phyloP scores from a whole-genome alignment of 1,140 invertebrate species.

The Drosophila nebulosa region DNA sequence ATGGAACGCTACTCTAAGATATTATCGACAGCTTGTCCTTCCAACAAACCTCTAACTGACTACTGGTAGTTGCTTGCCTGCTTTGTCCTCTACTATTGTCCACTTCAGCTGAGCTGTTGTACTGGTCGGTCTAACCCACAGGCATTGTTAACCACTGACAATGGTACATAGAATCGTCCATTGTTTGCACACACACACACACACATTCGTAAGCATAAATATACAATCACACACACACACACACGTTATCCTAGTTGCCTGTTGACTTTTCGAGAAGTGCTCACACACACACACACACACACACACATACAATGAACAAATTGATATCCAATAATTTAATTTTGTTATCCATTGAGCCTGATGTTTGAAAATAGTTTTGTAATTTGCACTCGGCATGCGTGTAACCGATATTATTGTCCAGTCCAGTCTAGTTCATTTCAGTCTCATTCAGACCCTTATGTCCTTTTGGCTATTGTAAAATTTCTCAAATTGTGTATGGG shows the following conservation, averaged over 20 bases:
- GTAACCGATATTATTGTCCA: conserved; percentile 76
- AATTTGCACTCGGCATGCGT: conserved; percentile 76
- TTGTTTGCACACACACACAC: conserved; percentile 47
- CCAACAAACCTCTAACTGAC: conserved; percentile 55
- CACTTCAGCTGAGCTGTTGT: conserved; percentile 30
- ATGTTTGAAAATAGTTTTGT: conserved; percentile 78
- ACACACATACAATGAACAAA: conserved; percentile 66
- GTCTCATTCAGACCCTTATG: not conserved
- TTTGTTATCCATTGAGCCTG: conserved; percentile 72
- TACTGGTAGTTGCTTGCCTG: conserved; percentile 15
- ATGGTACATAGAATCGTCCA: conserved; percentile 50
- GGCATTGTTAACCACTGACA: conserved; percentile 70
- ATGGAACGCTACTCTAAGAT: conserved; percentile 72
- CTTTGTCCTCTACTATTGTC: conserved; percentile 59
- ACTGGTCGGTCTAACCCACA: conserved; percentile 39
- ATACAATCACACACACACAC: conserved; percentile 36
- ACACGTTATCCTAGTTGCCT: conserved; percentile 58
- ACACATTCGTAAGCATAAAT: conserved; percentile 33
- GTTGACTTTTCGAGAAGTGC: conserved; percentile 73
- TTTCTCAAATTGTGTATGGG: conserved; percentile 45
- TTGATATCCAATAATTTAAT: conserved; percentile 80
- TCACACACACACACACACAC: conserved; percentile 38
- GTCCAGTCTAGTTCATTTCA: conserved; percentile 13
- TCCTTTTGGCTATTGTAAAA: conserved; percentile 64
- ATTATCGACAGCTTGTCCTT: conserved; percentile 74